Percentiles rank a stretch among this genome's conserved stretches.
These are phyloP conservation scores for Colistium nudipinnis DNA, from an alignment of 2,113 vertebrate genomes.

Conservation along the genomic window DNA sequence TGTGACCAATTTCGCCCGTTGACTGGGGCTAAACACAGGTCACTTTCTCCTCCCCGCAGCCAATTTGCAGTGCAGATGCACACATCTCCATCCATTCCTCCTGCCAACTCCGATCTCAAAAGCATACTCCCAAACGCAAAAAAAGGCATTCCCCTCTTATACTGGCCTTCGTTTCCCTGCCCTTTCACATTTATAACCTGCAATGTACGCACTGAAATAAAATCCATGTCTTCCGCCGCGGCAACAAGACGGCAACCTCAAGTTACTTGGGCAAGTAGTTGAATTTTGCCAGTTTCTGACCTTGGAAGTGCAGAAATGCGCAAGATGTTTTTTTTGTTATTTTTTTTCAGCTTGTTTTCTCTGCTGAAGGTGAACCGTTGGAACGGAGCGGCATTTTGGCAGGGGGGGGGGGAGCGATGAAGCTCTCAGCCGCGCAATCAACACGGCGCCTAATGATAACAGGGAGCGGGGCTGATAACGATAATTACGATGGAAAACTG, in stretches of 20 bases:
- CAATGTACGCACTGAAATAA: too few species aligned
- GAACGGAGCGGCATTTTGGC: conserved; percentile 21
- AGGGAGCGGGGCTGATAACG: conserved; percentile 61
- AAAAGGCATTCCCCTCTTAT: conserved; percentile 47
- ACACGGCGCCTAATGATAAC: conserved; percentile 70
- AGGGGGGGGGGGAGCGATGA: conserved; percentile 33
- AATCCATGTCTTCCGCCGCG: neutral
- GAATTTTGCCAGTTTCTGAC: conserved; percentile 41
- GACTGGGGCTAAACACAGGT: conserved; percentile 65
- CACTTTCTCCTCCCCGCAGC: conserved; percentile 51
- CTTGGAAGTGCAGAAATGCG: conserved; percentile 30
- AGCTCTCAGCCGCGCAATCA: conserved; percentile 68
- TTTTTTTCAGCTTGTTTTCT: conserved; percentile 10
- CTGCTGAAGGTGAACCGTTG: conserved; percentile 59
- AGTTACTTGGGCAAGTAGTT: neutral
- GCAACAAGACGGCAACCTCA: neutral
- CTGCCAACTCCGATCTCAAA: conserved; percentile 50
- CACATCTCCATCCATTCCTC: conserved; percentile 39
- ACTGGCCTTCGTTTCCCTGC: conserved; percentile 52
- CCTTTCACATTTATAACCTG: conserved; percentile 44
- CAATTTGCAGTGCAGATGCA: conserved; percentile 65
- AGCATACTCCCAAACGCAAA: conserved; percentile 42
- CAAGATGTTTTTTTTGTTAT: conserved; percentile 6
- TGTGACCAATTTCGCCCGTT: conserved; percentile 63
- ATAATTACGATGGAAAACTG: conserved; percentile 69